Evolutionary conservation across 2,113 vertebrate genomes (phyloP).

Genomic region (Toxostoma redivivum): DNA sequence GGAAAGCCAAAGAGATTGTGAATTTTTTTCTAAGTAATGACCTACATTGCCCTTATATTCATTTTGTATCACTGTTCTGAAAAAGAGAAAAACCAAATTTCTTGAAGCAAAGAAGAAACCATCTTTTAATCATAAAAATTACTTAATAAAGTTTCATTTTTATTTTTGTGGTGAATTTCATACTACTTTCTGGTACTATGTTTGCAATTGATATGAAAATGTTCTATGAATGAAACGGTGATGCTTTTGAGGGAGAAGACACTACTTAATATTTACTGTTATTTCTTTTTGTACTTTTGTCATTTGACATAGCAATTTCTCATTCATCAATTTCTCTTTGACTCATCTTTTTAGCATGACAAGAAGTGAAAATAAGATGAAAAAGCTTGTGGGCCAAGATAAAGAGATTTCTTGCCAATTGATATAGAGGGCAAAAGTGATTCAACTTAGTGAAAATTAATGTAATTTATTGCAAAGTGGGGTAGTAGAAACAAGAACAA

Average conservation of each 20-base stretch:
- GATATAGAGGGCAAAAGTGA: not conserved
- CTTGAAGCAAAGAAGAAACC: not conserved
- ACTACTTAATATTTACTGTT: not conserved
- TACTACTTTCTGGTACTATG: not conserved
- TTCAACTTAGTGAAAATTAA: not conserved
- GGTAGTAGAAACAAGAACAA: not conserved
- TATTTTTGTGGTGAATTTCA: not conserved
- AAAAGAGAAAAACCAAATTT: not conserved
- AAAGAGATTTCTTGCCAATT: not conserved
- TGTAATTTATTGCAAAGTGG: not conserved
- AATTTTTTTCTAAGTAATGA: not conserved
- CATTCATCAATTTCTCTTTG: not conserved
- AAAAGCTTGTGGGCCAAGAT: not conserved
- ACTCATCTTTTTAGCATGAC: not conserved
- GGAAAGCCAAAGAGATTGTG: not conserved
- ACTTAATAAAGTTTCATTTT: not conserved
- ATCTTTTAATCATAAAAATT: not conserved
- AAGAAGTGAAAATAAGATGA: not conserved
- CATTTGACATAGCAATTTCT: not conserved
- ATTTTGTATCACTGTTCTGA: not conserved
- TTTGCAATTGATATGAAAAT: not conserved
- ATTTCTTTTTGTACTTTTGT: not conserved
- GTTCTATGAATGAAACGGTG: not conserved
- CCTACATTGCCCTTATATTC: not conserved
- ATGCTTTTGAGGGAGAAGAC: not conserved